phyloP scores from a whole-genome alignment of 2,797 vertebrate species.

The Phoxinus dragarum region DNA sequence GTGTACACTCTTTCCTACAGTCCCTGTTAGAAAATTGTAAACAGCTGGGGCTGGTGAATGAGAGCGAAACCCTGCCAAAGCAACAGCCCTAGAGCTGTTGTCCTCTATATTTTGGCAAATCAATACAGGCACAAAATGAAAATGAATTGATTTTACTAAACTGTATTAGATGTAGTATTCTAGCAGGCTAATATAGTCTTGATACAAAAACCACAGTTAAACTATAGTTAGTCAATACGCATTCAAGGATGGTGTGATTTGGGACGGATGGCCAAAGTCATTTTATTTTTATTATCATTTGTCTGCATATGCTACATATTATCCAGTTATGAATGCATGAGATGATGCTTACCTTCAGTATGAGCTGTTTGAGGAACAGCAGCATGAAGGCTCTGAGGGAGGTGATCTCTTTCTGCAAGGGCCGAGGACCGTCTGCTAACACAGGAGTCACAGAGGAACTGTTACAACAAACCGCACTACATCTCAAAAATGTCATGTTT shows the following conservation, averaged over 20 bases:
- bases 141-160: neutral
- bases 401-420: conserved; percentile 91
- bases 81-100: conserved; percentile 1
- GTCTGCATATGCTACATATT: neutral
- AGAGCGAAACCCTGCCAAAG: neutral
- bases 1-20: neutral
- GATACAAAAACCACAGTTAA: neutral
- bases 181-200: too few relatives aligned
- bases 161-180: too few relatives aligned
- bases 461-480: neutral
- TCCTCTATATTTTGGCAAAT: neutral
- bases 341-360: conserved; percentile 87
- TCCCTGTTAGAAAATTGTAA: conserved; percentile 19
- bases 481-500: neutral
- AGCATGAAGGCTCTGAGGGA: conserved; percentile 92
- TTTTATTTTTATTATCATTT: neutral
- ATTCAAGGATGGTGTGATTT: neutral
- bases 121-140: neutral
- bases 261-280: neutral
- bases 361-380: conserved; percentile 96
- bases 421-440: conserved; percentile 89
- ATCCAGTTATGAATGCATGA: neutral
- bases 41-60: conserved; percentile 1
- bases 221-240: neutral
- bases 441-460: conserved; percentile 10